Base-by-base conservation (phyloP, 2,888 invertebrate species). In the Pseudeuparius sepicola region DNA sequence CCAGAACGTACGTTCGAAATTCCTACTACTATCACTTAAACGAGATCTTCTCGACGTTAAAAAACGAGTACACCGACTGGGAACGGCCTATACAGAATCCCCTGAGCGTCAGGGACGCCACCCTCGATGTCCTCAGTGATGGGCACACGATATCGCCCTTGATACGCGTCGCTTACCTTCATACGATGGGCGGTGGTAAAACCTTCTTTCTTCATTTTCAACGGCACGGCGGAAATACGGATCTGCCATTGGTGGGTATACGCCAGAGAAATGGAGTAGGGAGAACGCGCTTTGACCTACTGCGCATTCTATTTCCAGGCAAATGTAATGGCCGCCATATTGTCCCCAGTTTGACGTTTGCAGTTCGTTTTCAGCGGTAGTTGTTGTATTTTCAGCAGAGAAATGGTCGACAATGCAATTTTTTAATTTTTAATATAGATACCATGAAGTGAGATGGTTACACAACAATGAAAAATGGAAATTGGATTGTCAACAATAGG, bases 21-120 rank as follows among this genome's bases (percentile, higher is more conserved):
- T 81, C 92, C 37, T 96, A 87, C 65, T 83, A 85, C 58, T 96
- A 84, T 66, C 94, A 96, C 65, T 73, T 93, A 50, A 90, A 89
- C 64, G 93, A 94, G 68, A 89, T 89, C 56, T 87, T 88, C 63
- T 89, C 92, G 33, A 90, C 93, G 34, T 70, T 94, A 50, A 71
- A 71, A 60, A 93, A 94, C 61, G 92, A 94, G 63, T 96, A 96
- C 65, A 93, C 92, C 39, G 92, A 94, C 63, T 94, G 94, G 93
- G 89, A 86, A 62, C 75, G 80, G 51, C 83, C 86, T 2, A 80
- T 86, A 47, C 81, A 87, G 53, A 86, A 85, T 61, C 85, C 88
- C 43, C 70, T 83, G 55, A 83, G 81, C 59, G 86, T 87, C 45
- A 78, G 86, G 53, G 92, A 83, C 59, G 86, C 79, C 34, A 78